Conservation (phyloP, 2,888 invertebrate genomes). For the Dione vanillae region DNA sequence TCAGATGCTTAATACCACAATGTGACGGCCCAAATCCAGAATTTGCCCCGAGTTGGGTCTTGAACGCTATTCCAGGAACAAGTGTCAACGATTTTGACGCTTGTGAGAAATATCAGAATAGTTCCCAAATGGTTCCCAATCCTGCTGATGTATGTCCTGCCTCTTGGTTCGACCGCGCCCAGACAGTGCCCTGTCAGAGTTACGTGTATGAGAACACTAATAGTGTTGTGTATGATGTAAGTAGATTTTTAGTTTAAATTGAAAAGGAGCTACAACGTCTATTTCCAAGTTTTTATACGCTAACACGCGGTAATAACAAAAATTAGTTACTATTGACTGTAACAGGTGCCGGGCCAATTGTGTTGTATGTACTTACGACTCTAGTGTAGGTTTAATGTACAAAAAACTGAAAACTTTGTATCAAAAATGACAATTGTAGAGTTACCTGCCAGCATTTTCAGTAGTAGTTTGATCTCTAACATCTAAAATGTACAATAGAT, state of each 20-base stretch:
- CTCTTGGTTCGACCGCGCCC: slow-evolving; percentile 59
- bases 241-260: slow-evolving; percentile 48
- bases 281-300: too few relatives aligned
- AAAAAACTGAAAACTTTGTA: too few relatives aligned
- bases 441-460: too few relatives aligned
- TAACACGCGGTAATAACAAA: too few relatives aligned
- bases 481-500: too few relatives aligned
- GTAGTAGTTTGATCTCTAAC: too few relatives aligned
- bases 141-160: slow-evolving; percentile 61
- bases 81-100: slow-evolving; percentile 59
- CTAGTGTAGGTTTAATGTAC: too few relatives aligned
- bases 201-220: slow-evolving; percentile 69
- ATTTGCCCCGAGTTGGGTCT: slow-evolving; percentile 64
- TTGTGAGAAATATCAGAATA: slow-evolving; percentile 63
- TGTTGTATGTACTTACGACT: too few relatives aligned
- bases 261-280: neutral
- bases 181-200: slow-evolving; percentile 56
- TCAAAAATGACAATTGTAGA: too few relatives aligned
- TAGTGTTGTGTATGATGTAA: slow-evolving; percentile 75
- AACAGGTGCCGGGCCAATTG: too few relatives aligned
- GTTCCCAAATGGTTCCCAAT: slow-evolving; percentile 41
- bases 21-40: slow-evolving; percentile 64
- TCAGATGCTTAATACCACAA: slow-evolving; percentile 67
- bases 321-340: too few relatives aligned
- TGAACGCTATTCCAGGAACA: slow-evolving; percentile 64